phyloP scores from a whole-genome alignment of 2,113 vertebrate genomes.

The Menura novaehollandiae region DNA sequence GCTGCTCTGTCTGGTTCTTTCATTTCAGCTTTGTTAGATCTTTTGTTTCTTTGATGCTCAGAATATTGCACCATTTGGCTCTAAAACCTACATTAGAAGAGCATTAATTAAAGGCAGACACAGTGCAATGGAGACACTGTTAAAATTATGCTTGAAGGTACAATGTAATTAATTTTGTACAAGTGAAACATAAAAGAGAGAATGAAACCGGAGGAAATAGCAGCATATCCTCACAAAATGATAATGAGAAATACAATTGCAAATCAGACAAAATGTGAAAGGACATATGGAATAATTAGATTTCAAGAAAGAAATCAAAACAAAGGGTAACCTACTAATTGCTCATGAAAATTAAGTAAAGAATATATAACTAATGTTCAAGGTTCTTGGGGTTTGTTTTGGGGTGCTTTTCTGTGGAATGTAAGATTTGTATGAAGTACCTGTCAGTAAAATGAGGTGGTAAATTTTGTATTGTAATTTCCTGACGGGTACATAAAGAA shows the following conservation, averaged over 20 bases:
- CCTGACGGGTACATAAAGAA: background rate
- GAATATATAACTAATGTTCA: background rate
- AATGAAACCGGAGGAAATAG: slow-evolving; percentile 66
- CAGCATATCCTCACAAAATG: slow-evolving; percentile 55
- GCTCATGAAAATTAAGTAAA: background rate
- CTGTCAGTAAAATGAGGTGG: background rate
- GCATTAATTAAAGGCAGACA: slow-evolving; percentile 76
- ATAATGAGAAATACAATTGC: slow-evolving; percentile 65
- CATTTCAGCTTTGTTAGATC: slow-evolving; percentile 66
- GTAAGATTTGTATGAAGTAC: background rate
- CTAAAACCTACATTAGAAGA: slow-evolving; percentile 76
- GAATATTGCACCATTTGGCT: slow-evolving; percentile 72
- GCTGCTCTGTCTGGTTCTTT: slow-evolving; percentile 47
- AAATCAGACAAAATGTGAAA: slow-evolving; percentile 65
- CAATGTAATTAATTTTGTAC: slow-evolving; percentile 81
- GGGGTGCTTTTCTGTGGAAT: background rate
- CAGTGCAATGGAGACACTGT: slow-evolving; percentile 65
- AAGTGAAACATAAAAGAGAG: slow-evolving; percentile 72
- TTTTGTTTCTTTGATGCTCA: slow-evolving; percentile 76
- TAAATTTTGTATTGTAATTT: background rate
- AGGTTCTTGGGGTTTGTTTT: background rate
- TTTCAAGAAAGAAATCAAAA: slow-evolving; percentile 50
- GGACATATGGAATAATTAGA: slow-evolving; percentile 60
- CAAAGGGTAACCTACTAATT: slow-evolving; percentile 38
- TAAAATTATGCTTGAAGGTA: slow-evolving; percentile 77